Conservation (phyloP, 1,140 invertebrate species). For the Bradynema listronoti region DNA sequence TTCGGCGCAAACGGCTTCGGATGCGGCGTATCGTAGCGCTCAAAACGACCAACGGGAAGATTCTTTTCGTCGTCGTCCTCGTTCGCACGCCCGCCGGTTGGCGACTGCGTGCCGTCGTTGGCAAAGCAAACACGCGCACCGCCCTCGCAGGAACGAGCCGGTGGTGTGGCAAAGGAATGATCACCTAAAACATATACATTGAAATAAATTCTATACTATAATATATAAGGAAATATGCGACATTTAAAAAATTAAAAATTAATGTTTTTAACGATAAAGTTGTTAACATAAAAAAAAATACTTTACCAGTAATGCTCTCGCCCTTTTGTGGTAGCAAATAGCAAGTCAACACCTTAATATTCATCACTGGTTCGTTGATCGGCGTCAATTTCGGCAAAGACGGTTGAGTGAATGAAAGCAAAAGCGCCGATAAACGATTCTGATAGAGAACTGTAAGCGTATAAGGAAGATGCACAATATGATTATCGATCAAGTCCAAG, state of each 20-base stretch:
- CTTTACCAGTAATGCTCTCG: no score
- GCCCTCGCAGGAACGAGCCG: constrained; percentile 34
- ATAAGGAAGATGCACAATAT: constrained; percentile 84
- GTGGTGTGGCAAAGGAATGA: constrained; percentile 6
- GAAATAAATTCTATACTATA: no score
- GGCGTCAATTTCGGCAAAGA: constrained; percentile 95
- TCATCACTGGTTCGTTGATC: constrained; percentile 66
- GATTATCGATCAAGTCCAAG: constrained; percentile 91
- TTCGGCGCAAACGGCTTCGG: constrained; percentile 64
- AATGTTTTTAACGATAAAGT: background rate
- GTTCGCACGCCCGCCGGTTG: background rate
- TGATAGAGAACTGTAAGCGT: constrained; percentile 75
- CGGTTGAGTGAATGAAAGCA: constrained; percentile 94
- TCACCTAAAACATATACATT: background rate
- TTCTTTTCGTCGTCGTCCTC: constrained; percentile 43
- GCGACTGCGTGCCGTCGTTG: constrained; percentile 18
- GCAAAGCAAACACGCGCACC: constrained; percentile 52
- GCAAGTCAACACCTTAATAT: constrained; percentile 87
- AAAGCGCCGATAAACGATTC: constrained; percentile 77
- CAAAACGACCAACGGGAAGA: constrained; percentile 64
- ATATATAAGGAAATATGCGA: no score
- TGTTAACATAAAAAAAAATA: no score
- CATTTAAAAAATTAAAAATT: constrained; percentile 56
- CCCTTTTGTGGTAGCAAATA: constrained; percentile 86
- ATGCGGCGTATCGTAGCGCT: constrained; percentile 94